Evolutionary conservation across 2,888 invertebrate species (phyloP).

Genomic region (Anarsia innoxiella): DNA sequence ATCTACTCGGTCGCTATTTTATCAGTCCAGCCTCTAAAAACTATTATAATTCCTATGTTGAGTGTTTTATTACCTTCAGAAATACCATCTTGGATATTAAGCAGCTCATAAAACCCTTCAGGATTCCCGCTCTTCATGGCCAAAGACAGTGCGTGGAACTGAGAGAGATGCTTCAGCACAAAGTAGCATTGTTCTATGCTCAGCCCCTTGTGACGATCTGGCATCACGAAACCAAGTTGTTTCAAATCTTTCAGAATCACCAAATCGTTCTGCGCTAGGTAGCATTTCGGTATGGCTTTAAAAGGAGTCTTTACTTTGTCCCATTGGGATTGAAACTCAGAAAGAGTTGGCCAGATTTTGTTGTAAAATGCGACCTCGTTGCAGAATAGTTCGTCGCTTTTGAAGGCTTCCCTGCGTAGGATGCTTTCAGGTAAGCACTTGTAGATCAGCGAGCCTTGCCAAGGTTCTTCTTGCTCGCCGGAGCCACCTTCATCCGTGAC

Average conservation of each 20-base stretch:
- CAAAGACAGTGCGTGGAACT: constrained; percentile 79
- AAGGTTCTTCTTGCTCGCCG: constrained; percentile 58
- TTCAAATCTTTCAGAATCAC: constrained; percentile 77
- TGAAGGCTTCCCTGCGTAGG: constrained; percentile 79
- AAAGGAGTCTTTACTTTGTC: constrained; percentile 56
- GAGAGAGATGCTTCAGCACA: constrained; percentile 76
- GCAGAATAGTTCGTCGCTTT: constrained; percentile 81
- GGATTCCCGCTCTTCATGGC: constrained; percentile 77
- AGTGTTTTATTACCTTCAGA: no score
- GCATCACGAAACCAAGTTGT: constrained; percentile 77
- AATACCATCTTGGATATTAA: constrained; percentile 62
- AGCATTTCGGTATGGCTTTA: constrained; percentile 76
- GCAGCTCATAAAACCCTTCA: constrained; percentile 68
- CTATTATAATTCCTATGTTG: no score
- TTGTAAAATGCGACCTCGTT: constrained; percentile 85
- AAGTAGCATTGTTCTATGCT: constrained; percentile 76
- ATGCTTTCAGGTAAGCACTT: constrained; percentile 81
- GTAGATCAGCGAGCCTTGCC: constrained; percentile 80
- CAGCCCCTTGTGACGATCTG: constrained; percentile 77
- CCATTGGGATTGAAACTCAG: constrained; percentile 72
- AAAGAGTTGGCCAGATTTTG: constrained; percentile 79
- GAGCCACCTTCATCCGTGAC: constrained; percentile 39
- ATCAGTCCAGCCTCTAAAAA: no score
- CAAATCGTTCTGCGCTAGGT: constrained; percentile 73
- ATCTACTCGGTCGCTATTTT: no score